Percentiles rank a stretch among this genome's conserved stretches.
These are phyloP conservation scores for Cotesia congregata DNA, from an alignment of 2,888 invertebrate genomes.

Conservation along the genomic window DNA sequence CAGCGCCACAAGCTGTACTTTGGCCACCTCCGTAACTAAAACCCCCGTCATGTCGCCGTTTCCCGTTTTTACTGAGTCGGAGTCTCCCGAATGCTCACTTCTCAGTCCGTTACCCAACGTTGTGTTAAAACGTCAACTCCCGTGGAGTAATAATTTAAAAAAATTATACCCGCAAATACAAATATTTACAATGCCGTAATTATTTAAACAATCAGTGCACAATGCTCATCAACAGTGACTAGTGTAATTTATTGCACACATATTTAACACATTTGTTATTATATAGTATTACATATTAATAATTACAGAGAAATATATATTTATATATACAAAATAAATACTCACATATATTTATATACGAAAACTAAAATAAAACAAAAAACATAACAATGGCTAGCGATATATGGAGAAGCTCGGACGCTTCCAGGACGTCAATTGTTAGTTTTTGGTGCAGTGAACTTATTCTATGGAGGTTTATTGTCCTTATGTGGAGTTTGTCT, in stretches of 20 bases:
- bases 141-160: not conserved
- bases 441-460: slow-evolving; percentile 47
- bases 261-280: not conserved
- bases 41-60: too few species aligned
- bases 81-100: too few species aligned
- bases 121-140: too few species aligned
- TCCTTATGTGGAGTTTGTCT: slow-evolving; percentile 51
- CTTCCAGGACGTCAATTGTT: slow-evolving; percentile 43
- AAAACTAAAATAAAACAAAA: not conserved
- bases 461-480: slow-evolving; percentile 56
- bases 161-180: not conserved
- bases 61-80: too few species aligned
- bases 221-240: not conserved
- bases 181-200: not conserved
- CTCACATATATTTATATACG: not conserved
- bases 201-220: not conserved
- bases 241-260: not conserved
- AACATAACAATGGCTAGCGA: slow-evolving; percentile 58
- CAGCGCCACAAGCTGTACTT: too few species aligned
- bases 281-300: too few species aligned
- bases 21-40: too few species aligned
- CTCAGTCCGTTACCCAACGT: too few species aligned
- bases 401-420: slow-evolving; percentile 49
- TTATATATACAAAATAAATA: too few species aligned
- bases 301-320: too few species aligned